Evolutionary conservation across 2,888 invertebrate genomes (phyloP), one percentile per base, ranked within the genome.

Genomic region (Dasysyrphus tricinctus): DNA sequence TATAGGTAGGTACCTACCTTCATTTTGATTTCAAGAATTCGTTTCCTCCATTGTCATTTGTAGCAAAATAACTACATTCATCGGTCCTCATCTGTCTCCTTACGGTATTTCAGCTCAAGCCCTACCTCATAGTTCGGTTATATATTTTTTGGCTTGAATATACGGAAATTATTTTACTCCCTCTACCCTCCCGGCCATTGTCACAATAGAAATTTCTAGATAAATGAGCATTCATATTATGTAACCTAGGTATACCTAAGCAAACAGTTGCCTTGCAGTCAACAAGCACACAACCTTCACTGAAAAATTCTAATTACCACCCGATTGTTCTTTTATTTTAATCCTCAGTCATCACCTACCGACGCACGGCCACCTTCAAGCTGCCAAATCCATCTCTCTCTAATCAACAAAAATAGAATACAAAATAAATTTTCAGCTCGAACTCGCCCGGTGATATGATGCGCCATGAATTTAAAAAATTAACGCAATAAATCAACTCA

Each of bases 361-460:
- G 24, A 24, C 24, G 24, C 24, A 34, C 11, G 16, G 5, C 59
- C 39, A 61, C 59, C 59, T 56, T 56, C 34, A 37, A 24, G 63
- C 44, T 49, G 49, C 67, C 67, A 67, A 49, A 49, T 83, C 49
- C 73, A 76, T 81, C 54, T 70, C n/a, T 63, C 19, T 12, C 57
- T n/a, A 72, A 76, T 84, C 72, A 76, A 80, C 80, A 14, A 80
- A 84, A 84, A 84, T 84, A 84, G 84, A 84, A 72, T 9, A n/a
- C 44, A 70, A 61, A 83, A 59, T 69, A 51, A 37, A 69, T 67
- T 74, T 34, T 69, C 69, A 72, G 32, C 47, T 34, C 44, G 42
- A 44, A 51, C 69, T 51, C 56, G 12, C 44, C 49, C 70, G 76
- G 72, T 84, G 84, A 80, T 72, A 80, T 24, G 76, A 80, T 80